Percentiles rank a stretch among this genome's conserved stretches.
Evolutionary conservation across 2,888 invertebrate species (phyloP).

Genomic region (Mythimna pallens): DNA sequence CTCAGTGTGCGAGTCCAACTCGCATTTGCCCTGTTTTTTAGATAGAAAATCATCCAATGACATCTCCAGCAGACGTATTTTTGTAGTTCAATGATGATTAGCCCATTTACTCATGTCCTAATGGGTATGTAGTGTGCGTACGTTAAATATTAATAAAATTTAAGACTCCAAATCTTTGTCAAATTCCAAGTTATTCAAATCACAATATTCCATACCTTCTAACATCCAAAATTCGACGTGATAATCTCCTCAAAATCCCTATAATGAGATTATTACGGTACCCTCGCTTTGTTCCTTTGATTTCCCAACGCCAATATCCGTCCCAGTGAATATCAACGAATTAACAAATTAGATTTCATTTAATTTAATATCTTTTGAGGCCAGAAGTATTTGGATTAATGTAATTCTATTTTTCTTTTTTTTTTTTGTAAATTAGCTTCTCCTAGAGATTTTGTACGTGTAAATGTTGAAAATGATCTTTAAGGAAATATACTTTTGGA

Average conservation of each 20-base stretch:
- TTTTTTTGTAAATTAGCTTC: conserved; percentile 27
- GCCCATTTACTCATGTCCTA: background rate
- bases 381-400: conserved; percentile 29
- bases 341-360: conserved; percentile 49
- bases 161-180: background rate
- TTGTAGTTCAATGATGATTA: background rate
- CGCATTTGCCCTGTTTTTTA: too few species aligned
- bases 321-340: conserved; percentile 39
- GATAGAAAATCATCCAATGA: too few species aligned
- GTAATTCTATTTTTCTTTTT: conserved; percentile 1
- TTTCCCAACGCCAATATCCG: conserved; percentile 59
- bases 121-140: background rate
- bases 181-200: conserved; percentile 15
- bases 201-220: conserved; percentile 17
- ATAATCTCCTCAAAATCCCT: conserved; percentile 57
- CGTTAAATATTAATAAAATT: background rate
- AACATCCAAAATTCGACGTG: conserved; percentile 9
- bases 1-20: too few species aligned
- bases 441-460: background rate
- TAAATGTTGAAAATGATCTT: background rate
- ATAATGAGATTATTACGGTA: conserved; percentile 62
- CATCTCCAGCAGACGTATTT: background rate
- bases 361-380: conserved; percentile 30
- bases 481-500: too few species aligned
- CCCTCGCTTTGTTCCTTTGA: conserved; percentile 56